Evolutionary conservation across 2,797 vertebrate genomes (phyloP).

Genomic region (Aerospiza tachiro): DNA sequence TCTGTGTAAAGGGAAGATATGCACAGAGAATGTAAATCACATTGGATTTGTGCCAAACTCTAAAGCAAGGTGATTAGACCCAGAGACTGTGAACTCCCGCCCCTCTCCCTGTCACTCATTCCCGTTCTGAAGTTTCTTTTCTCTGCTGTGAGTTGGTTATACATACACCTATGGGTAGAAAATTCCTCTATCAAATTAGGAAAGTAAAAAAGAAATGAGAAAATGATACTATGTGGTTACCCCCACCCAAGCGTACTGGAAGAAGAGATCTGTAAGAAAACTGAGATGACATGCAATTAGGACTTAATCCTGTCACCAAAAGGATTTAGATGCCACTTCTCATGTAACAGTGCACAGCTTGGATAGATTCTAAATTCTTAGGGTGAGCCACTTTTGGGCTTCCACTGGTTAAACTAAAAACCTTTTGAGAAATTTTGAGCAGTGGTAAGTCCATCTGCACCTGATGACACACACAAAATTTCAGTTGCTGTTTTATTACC

Average conservation of each 20-base stretch:
- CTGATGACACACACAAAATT: not conserved
- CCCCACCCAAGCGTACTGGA: not conserved
- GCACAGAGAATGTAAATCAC: not conserved
- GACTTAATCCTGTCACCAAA: not conserved
- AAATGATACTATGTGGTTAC: not conserved
- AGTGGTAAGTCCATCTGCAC: not conserved
- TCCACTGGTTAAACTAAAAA: not conserved
- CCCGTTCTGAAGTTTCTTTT: not conserved
- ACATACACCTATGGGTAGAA: not conserved
- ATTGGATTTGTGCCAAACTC: not conserved
- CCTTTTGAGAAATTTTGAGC: not conserved
- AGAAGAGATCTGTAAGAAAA: not conserved
- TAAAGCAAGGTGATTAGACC: not conserved
- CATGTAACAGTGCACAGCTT: not conserved
- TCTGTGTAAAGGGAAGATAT: not conserved
- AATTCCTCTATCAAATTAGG: not conserved
- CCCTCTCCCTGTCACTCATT: not conserved
- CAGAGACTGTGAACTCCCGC: not conserved
- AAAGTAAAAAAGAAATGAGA: not conserved
- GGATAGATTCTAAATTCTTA: not conserved
- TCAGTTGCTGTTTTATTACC: not conserved
- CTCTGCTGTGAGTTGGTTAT: not conserved
- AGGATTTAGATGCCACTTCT: not conserved
- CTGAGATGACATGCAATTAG: not conserved
- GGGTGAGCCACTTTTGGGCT: not conserved